Evolutionary conservation across 2,888 invertebrate genomes (phyloP).

Genomic region (Tinea semifulvella): DNA sequence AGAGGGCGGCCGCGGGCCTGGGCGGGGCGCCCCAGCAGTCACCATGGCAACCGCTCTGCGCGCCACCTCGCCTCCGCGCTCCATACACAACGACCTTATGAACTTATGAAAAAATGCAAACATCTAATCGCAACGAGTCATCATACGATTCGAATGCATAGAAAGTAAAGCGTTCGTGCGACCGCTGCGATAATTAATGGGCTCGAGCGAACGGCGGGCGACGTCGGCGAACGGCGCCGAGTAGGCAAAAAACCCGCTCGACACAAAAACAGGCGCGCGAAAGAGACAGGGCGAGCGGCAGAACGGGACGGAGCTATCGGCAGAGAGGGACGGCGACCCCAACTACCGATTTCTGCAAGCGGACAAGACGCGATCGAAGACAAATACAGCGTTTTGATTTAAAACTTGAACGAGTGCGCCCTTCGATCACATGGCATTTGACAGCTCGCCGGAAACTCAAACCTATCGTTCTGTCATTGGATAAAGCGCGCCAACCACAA

Average conservation of each 20-base stretch:
- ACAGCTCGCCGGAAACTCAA: constrained; percentile 53
- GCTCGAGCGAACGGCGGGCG: constrained; percentile 38
- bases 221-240: constrained; percentile 24
- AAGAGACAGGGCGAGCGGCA: constrained; percentile 38
- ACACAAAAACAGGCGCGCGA: constrained; percentile 60
- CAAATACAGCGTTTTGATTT: constrained; percentile 55
- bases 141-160: constrained; percentile 31
- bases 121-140: constrained; percentile 7
- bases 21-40: constrained; percentile 47
- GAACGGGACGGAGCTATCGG: constrained; percentile 38
- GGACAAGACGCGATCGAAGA: no score
- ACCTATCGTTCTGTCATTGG: constrained; percentile 54
- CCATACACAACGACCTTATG: background rate
- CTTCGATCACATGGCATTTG: constrained; percentile 68
- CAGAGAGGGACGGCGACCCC: constrained; percentile 11
- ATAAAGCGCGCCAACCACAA: constrained; percentile 43
- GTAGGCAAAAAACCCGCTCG: constrained; percentile 59
- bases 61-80: constrained; percentile 19
- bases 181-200: constrained; percentile 59
- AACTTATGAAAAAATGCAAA: constrained; percentile 14
- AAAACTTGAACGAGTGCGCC: constrained; percentile 61
- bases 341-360: constrained; percentile 2
- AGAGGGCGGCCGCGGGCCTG: constrained; percentile 35
- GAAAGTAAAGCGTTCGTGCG: constrained; percentile 60
- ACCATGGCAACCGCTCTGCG: constrained; percentile 39